A percentile compares a stretch with the other conserved stretches of the same genome.
phyloP scores from a whole-genome alignment of 2,113 vertebrate species.

The Clarias gariepinus region DNA sequence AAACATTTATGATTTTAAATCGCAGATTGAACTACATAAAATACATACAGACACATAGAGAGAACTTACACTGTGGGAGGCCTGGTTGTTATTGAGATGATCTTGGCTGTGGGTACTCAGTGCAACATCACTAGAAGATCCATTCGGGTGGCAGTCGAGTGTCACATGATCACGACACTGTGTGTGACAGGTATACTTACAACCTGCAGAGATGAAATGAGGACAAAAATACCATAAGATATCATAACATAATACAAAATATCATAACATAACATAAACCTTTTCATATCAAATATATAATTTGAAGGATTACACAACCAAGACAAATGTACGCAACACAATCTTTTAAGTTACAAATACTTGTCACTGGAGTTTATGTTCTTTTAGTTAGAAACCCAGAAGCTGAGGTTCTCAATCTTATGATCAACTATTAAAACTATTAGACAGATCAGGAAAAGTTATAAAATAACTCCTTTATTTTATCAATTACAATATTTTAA shows the following conservation, averaged over 20 bases:
- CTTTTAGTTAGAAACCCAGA: neutral
- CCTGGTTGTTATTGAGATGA: conserved; percentile 71
- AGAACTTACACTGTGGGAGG: conserved; percentile 63
- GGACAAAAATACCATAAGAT: neutral
- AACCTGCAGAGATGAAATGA: conserved; percentile 62
- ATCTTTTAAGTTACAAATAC: neutral
- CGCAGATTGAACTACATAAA: neutral
- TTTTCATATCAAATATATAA: neutral
- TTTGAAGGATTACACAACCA: neutral
- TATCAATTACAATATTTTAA: neutral
- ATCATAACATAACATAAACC: neutral
- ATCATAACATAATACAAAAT: neutral
- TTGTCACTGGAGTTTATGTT: neutral
- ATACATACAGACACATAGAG: neutral
- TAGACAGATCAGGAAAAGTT: neutral
- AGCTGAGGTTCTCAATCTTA: neutral
- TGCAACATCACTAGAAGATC: conserved; percentile 5
- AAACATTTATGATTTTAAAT: neutral
- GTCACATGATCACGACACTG: conserved; percentile 67
- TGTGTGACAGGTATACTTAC: conserved; percentile 76
- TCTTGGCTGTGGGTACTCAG: conserved; percentile 59
- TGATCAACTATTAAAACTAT: neutral
- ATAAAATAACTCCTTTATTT: neutral
- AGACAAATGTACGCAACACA: neutral
- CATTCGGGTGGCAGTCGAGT: conserved; percentile 71